Evolutionary conservation across 2,888 invertebrate species (phyloP).

Genomic region (Brachyptera risi): DNA sequence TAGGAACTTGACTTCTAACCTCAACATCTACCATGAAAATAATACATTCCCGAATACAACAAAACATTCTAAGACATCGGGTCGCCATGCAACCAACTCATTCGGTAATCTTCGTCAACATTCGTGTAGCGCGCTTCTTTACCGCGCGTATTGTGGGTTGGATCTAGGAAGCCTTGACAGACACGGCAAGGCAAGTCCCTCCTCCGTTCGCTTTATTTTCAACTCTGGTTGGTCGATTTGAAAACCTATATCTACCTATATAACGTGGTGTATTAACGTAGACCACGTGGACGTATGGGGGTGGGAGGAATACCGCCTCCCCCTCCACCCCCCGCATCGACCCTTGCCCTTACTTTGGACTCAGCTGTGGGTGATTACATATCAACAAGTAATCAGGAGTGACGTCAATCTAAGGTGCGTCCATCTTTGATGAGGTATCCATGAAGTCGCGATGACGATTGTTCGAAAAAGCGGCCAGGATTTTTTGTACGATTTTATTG

Average conservation of each 20-base stretch:
- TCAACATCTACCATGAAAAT: conserved; percentile 7
- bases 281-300: conserved; percentile 1
- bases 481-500: no score
- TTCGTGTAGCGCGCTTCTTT: background rate
- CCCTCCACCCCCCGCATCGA: background rate
- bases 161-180: no score
- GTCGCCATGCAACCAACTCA: no score
- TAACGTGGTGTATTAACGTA: conserved; percentile 4
- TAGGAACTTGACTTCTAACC: background rate
- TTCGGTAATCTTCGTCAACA: no score
- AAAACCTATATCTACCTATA: background rate
- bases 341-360: background rate
- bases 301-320: background rate
- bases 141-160: background rate
- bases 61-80: no score
- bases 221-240: background rate
- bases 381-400: conserved; percentile 15
- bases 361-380: background rate
- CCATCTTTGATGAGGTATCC: no score
- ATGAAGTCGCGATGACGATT: no score
- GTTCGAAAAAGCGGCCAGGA: no score
- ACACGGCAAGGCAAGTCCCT: conserved; percentile 14
- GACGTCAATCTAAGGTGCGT: no score
- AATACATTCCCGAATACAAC: no score
- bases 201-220: background rate